These are phyloP conservation scores for Amphiprion percula DNA, from an alignment of 2,113 vertebrate genomes.

Conservation along the genomic window DNA sequence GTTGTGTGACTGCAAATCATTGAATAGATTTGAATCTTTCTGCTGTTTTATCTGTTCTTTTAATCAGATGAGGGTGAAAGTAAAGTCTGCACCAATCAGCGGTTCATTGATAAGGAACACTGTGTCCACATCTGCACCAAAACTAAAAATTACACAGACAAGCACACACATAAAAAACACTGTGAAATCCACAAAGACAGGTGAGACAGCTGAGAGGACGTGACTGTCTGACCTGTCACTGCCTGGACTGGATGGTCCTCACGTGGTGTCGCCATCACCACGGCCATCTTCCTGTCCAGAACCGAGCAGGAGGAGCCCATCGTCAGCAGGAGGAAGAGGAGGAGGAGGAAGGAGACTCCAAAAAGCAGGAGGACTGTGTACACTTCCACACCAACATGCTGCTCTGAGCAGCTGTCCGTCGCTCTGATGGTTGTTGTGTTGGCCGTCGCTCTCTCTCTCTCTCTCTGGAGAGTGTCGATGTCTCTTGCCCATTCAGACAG, in stretches of 20 bases:
- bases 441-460: neutral
- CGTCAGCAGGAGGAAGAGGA: neutral
- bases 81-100: no score
- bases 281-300: constrained; percentile 44
- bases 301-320: constrained; percentile 67
- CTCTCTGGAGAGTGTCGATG: neutral
- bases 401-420: constrained; percentile 17
- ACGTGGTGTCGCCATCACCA: constrained; percentile 41
- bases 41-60: no score
- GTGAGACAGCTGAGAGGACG: neutral
- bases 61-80: no score
- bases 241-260: constrained; percentile 21
- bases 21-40: no score
- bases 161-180: no score
- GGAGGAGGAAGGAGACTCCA: constrained; percentile 1
- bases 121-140: no score
- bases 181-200: no score
- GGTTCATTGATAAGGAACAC: no score
- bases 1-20: no score
- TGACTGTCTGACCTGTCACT: constrained; percentile 43
- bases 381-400: constrained; percentile 35
- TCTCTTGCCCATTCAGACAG: constrained; percentile 8
- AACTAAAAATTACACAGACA: no score
- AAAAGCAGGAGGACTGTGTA: neutral
- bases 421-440: neutral